Conservation (phyloP, 2,888 invertebrate genomes). For the Pegoplata infirma region DNA sequence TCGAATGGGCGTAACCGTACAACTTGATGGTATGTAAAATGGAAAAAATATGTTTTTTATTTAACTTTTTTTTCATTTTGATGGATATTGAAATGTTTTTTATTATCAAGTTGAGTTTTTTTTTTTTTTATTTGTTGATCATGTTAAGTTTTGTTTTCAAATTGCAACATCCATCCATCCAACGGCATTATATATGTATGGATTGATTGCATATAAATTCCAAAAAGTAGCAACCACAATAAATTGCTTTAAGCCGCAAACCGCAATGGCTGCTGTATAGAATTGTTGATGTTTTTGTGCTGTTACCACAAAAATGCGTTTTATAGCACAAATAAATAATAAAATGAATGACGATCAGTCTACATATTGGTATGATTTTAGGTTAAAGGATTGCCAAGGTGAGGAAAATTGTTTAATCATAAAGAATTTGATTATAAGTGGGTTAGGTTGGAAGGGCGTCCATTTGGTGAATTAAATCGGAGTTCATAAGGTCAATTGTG, state of each 20-base stretch:
- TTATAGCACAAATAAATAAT: constrained; percentile 60
- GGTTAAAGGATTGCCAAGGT: constrained; percentile 11
- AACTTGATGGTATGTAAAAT: constrained; percentile 58
- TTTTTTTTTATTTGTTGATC: constrained; percentile 47
- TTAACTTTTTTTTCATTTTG: constrained; percentile 38
- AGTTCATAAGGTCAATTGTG: no score
- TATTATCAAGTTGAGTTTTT: background rate
- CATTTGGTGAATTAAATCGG: no score
- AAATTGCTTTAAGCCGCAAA: constrained; percentile 58
- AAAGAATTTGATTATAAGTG: no score
- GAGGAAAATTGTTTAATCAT: background rate
- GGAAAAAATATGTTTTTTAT: constrained; percentile 40
- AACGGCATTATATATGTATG: constrained; percentile 3
- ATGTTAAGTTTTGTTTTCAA: constrained; percentile 41
- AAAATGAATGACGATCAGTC: constrained; percentile 56
- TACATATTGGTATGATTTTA: no score
- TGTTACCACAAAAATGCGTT: constrained; percentile 53
- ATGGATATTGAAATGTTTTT: constrained; percentile 57
- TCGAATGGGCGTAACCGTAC: constrained; percentile 55
- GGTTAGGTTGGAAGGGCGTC: no score
- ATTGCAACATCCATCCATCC: constrained; percentile 8
- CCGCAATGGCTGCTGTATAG: constrained; percentile 60
- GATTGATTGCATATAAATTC: constrained; percentile 50
- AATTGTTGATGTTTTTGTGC: constrained; percentile 19
- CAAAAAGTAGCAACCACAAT: constrained; percentile 60